Evolutionary conservation across 2,888 invertebrate species (phyloP).

Genomic region (Leucophora obtusa): DNA sequence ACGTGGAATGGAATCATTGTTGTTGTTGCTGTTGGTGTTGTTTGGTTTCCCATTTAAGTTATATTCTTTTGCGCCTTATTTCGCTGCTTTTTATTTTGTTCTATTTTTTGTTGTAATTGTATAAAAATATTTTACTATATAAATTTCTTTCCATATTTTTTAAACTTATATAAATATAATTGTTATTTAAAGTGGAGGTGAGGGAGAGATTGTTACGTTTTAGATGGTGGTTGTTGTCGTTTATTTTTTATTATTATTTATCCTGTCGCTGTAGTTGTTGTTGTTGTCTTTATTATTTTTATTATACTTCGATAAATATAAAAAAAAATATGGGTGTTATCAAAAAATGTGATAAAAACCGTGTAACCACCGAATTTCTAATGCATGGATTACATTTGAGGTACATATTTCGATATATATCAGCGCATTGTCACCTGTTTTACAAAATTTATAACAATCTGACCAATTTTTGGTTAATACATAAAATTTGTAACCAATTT

Average conservation of each 20-base stretch:
- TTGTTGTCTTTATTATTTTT: conserved; percentile 48
- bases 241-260: conserved; percentile 28
- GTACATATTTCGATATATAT: no score
- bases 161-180: conserved; percentile 60
- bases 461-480: no score
- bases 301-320: conserved; percentile 37
- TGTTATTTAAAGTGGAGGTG: conserved; percentile 38
- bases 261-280: conserved; percentile 28
- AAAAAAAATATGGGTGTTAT: no score
- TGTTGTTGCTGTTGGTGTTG: conserved; percentile 17
- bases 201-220: conserved; percentile 14
- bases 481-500: no score
- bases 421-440: no score
- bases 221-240: conserved; percentile 48
- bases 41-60: conserved; percentile 54
- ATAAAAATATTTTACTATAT: conserved; percentile 16
- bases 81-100: conserved; percentile 9
- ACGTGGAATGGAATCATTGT: conserved; percentile 5
- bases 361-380: no score
- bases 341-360: no score
- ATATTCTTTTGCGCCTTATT: conserved; percentile 51
- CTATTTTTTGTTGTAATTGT: conserved; percentile 14
- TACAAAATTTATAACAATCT: no score
- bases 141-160: conserved; percentile 59
- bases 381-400: no score